phyloP scores from a whole-genome alignment of 1,140 invertebrate species.

The Oppia nitens region DNA sequence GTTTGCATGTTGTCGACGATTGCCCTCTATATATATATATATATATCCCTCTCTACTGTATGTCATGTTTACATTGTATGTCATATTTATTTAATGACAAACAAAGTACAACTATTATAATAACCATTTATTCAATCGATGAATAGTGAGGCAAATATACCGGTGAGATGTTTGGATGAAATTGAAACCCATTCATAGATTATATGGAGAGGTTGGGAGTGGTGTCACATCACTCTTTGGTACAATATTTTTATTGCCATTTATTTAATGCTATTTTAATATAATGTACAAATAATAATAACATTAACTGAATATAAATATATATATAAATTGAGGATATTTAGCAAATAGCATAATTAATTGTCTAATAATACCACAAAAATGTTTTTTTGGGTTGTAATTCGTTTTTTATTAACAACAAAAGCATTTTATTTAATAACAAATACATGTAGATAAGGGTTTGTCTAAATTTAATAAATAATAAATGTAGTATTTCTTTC shows the following conservation, averaged over 20 bases:
- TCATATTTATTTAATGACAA: not conserved
- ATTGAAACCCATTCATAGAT: too few relatives aligned
- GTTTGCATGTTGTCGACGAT: not conserved
- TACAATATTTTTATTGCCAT: too few relatives aligned
- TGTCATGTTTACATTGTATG: not conserved
- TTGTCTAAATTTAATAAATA: too few relatives aligned
- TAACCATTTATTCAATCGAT: not conserved
- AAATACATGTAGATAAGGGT: too few relatives aligned
- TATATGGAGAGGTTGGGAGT: not conserved
- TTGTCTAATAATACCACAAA: not conserved
- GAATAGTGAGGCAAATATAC: not conserved
- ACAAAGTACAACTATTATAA: too few relatives aligned
- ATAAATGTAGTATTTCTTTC: too few relatives aligned
- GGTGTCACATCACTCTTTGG: not conserved
- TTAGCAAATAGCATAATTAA: not conserved
- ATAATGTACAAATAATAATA: too few relatives aligned
- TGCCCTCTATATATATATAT: too few relatives aligned
- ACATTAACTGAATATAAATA: too few relatives aligned
- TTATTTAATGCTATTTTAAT: not conserved
- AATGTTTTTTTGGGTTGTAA: not conserved
- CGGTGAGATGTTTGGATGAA: not conserved
- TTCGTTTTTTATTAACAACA: not conserved
- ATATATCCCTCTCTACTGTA: too few relatives aligned
- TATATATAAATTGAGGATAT: too few relatives aligned
- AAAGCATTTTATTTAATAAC: too few relatives aligned